Evolutionary conservation across 1,140 invertebrate genomes (phyloP).

Genomic region (Caenorhabditis brenneri): DNA sequence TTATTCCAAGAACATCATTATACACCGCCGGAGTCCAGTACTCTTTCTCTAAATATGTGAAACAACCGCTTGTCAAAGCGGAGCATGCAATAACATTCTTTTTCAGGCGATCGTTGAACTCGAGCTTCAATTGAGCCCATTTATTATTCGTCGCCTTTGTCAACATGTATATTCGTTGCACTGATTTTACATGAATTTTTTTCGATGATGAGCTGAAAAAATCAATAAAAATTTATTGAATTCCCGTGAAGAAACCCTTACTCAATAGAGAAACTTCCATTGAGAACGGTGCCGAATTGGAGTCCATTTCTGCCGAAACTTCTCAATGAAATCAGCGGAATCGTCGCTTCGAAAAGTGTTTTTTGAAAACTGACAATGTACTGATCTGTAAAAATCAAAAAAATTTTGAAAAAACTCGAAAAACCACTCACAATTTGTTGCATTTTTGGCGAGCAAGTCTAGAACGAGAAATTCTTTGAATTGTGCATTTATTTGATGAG

Average conservation of each 20-base stretch:
- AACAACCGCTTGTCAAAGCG: not conserved
- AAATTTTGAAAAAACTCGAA: not conserved
- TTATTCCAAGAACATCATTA: not conserved
- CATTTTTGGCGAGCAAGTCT: not conserved
- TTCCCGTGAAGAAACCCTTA: not conserved
- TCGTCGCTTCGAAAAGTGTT: not conserved
- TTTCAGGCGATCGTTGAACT: not conserved
- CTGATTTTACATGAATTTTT: slow-evolving; percentile 14
- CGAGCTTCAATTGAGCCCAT: not conserved
- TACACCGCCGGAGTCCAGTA: not conserved
- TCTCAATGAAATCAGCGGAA: not conserved
- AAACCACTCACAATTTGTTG: slow-evolving; percentile 24
- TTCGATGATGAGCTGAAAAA: not conserved
- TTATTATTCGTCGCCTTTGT: not conserved
- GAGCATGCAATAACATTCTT: slow-evolving; percentile 12
- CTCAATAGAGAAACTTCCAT: not conserved
- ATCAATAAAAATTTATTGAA: no score
- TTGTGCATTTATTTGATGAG: not conserved
- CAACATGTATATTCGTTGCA: not conserved
- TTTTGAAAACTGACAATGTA: not conserved
- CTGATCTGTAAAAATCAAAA: not conserved
- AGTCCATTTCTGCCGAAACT: not conserved
- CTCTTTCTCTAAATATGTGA: not conserved
- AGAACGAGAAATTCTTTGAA: not conserved
- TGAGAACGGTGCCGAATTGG: slow-evolving; percentile 13